phyloP scores from a whole-genome alignment of 2,797 vertebrate genomes.

The Phaenicophaeus curvirostris region DNA sequence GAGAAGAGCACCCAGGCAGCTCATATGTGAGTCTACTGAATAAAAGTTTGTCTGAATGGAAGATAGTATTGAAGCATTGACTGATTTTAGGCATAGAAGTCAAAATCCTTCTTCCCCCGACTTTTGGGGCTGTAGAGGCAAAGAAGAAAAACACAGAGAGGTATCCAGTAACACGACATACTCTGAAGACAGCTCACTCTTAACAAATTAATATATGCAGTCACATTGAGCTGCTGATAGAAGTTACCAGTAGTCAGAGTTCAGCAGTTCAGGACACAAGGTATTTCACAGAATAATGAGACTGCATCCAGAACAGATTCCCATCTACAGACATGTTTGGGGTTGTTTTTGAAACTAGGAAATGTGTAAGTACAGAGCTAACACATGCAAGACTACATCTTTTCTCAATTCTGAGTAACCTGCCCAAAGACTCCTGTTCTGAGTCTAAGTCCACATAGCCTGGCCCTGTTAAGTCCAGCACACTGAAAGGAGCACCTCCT shows the following conservation, averaged over 20 bases:
- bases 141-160: not conserved
- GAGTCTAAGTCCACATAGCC: not conserved
- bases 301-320: not conserved
- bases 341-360: not conserved
- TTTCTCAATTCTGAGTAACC: not conserved
- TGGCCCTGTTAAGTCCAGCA: not conserved
- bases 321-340: not conserved
- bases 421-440: not conserved
- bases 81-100: not conserved
- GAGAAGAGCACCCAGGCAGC: constrained; percentile 9
- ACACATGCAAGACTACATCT: not conserved
- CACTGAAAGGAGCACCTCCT: not conserved
- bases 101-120: not conserved
- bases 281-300: not conserved
- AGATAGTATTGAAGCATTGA: not conserved
- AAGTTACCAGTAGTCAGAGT: not conserved
- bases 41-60: not conserved
- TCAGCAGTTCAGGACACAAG: not conserved
- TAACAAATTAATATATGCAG: not conserved
- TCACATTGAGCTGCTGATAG: fast-evolving
- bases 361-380: not conserved
- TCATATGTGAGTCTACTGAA: not conserved
- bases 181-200: not conserved
- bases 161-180: not conserved
- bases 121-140: not conserved